phyloP scores from a whole-genome alignment of 2,797 vertebrate species.

The Acropternis orthonyx region DNA sequence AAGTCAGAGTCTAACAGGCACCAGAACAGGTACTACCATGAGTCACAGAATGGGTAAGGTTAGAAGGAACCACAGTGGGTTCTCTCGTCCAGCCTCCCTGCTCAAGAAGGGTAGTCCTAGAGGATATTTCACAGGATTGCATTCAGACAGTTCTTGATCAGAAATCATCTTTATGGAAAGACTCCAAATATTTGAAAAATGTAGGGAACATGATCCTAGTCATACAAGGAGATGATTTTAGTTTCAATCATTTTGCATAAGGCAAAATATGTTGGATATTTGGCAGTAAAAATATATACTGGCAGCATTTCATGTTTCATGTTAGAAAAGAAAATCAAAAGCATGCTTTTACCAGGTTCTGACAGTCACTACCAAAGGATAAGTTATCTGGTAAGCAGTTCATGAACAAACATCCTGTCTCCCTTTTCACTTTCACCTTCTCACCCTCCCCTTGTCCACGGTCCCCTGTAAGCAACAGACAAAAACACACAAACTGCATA shows the following conservation, averaged over 20 bases:
- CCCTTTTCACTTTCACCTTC: not conserved
- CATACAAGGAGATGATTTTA: not conserved
- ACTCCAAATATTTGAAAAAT: conserved; percentile 36
- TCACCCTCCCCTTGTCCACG: not conserved
- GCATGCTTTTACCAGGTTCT: not conserved
- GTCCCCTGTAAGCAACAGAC: not conserved
- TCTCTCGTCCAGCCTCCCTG: not conserved
- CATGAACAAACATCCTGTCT: not conserved
- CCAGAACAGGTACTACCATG: conserved; percentile 20
- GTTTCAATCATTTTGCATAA: conserved; percentile 31
- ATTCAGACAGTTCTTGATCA: not conserved
- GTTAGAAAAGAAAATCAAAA: conserved; percentile 14
- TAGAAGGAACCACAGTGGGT: not conserved
- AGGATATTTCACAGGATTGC: not conserved
- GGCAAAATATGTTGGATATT: not conserved
- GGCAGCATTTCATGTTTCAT: conserved; percentile 23
- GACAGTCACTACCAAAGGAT: not conserved
- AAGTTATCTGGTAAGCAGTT: not conserved
- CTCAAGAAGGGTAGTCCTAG: not conserved
- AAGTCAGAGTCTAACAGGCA: not conserved
- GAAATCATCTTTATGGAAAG: conserved; percentile 40
- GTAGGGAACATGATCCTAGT: not conserved
- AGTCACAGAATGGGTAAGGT: not conserved
- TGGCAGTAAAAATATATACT: not conserved
- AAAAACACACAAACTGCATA: not conserved